Conservation (phyloP, 2,797 vertebrate species). For the Cephalopachus bancanus region DNA sequence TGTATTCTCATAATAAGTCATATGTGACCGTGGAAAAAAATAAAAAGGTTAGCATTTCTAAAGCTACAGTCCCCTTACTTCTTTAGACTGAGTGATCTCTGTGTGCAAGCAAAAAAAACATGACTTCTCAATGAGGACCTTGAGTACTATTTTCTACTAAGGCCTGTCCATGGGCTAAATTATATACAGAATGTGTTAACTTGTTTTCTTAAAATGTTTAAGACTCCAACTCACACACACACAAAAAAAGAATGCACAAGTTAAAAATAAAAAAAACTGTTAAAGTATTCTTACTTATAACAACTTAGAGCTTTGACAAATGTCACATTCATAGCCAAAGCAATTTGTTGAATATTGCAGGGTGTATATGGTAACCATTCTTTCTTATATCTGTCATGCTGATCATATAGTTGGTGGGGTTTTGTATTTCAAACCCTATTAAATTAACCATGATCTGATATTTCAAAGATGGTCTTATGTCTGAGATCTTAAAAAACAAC, state of each 20-base stretch:
- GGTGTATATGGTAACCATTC: background rate
- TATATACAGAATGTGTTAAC: background rate
- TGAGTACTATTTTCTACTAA: background rate
- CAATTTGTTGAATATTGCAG: background rate
- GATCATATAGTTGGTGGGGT: background rate
- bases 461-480: background rate
- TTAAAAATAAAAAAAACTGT: background rate
- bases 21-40: background rate
- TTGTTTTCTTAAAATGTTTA: background rate
- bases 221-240: no score
- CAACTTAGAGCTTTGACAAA: background rate
- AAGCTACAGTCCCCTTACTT: background rate
- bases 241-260: background rate
- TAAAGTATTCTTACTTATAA: background rate
- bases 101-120: background rate
- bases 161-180: background rate
- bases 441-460: background rate
- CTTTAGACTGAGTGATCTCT: background rate
- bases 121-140: background rate
- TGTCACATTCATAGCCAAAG: background rate
- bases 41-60: background rate
- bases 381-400: background rate
- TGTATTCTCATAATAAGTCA: background rate
- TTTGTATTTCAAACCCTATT: constrained; percentile 16
- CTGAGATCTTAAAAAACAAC: background rate